Conservation (phyloP, 2,797 vertebrate species). For the Mormyrus hasselquistii region DNA sequence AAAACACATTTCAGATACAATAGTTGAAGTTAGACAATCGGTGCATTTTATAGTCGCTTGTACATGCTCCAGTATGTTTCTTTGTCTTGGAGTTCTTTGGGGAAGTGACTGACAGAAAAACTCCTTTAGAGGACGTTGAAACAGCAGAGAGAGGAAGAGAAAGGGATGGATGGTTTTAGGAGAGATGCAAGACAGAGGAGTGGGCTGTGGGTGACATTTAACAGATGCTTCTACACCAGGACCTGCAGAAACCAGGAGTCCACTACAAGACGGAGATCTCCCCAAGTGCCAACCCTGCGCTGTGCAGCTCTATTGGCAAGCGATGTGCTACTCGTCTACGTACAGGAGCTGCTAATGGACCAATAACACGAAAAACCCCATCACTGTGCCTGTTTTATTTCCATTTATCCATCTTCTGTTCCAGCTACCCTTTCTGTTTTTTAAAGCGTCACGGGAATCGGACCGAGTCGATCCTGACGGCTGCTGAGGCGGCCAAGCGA, state of each 20-base stretch:
- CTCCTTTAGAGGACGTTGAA: neutral
- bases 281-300: neutral
- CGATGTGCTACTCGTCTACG: neutral
- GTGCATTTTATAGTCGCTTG: neutral
- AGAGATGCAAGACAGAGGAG: neutral
- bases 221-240: neutral
- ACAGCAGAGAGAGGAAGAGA: neutral
- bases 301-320: neutral
- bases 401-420: neutral
- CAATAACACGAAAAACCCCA: neutral
- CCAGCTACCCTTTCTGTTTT: neutral
- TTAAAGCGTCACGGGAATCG: neutral
- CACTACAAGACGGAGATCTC: neutral
- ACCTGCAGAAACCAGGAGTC: neutral
- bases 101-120: neutral
- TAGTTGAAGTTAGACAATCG: neutral
- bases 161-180: neutral
- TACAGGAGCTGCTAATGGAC: neutral
- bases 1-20: neutral
- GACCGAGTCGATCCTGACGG: neutral
- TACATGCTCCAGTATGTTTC: neutral
- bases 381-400: neutral
- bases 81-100: neutral
- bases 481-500: neutral
- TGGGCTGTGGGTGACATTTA: neutral